Base-by-base conservation (phyloP, 1,140 invertebrate genomes). In the Venustaconcha ellipsiformis region DNA sequence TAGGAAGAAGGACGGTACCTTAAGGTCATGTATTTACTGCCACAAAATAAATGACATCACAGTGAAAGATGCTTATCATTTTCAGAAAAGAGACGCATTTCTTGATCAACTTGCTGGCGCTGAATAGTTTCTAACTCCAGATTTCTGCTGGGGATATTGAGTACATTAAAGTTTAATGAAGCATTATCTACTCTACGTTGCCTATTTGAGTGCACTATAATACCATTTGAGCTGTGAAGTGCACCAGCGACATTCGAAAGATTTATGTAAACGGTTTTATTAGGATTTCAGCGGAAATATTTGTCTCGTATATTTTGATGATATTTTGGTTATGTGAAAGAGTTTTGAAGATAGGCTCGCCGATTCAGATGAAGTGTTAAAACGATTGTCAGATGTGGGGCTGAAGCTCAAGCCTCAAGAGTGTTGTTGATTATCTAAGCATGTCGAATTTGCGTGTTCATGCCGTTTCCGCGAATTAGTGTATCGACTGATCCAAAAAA, bases 11-110 rank as follows among this genome's bases (percentile, higher is more conserved):
- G 83, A 92, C 81, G 90, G 89, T 14, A 78, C 82, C 18, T 78
- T 90, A 37, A 75, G 91, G 48, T 84, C 92, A 23, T 92, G 91
- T 82, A 88, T 83, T 2, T 91, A 93, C 83, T 92, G 90, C 83
- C 90, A 80, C 17, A 71, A 65, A 23, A 60, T 85, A 18, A 86
- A 87, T 70, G 26, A 57, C 18, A 57, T 78, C 1, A 78, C 75
- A 6, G 64, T 67, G 1, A 76, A 78, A 62, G 80, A 84, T 71
- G 64, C 76, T 70, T 79, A 84, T 23, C 80, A 79, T 14, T 65
- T 86, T 14, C 80, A 81, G 1, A 30, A 30, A 30, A 30, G 26
- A 30, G 81, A 84, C 23, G 78, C 80, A 18, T 64, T 77, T 15
- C 64, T 79, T 20, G 58, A 72, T 14, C 30, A 70, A 37, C 18